Conservation (phyloP, 2,888 invertebrate genomes). For the Seira musarum region DNA sequence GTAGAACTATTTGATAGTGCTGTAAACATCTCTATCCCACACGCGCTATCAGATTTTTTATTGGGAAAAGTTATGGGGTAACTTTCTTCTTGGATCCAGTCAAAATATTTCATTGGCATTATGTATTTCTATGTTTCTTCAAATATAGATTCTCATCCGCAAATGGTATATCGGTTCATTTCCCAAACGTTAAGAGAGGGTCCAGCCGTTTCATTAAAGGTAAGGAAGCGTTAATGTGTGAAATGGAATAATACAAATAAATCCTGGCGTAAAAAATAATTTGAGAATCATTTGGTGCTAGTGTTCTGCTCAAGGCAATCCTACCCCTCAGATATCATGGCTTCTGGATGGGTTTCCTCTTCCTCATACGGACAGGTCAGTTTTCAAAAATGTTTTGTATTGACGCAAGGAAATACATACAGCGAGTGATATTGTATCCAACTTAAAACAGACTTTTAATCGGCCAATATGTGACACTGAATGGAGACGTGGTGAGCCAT, state of each 20-base stretch:
- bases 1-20: background rate
- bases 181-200: constrained; percentile 86
- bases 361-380: constrained; percentile 51
- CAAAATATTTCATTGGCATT: too few relatives aligned
- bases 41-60: too few relatives aligned
- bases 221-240: too few relatives aligned
- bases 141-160: constrained; percentile 81
- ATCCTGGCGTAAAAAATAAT: too few relatives aligned
- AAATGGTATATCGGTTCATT: constrained; percentile 82
- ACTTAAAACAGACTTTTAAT: constrained; percentile 69
- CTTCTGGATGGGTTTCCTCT: constrained; percentile 52
- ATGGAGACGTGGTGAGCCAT: constrained; percentile 67
- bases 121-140: background rate
- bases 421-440: too few relatives aligned
- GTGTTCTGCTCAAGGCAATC: too few relatives aligned
- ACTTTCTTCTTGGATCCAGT: too few relatives aligned
- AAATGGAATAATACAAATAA: too few relatives aligned
- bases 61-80: too few relatives aligned
- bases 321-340: constrained; percentile 79
- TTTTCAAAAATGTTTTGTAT: too few relatives aligned
- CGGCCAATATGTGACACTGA: constrained; percentile 67
- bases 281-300: too few relatives aligned
- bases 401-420: too few relatives aligned
- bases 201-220: constrained; percentile 85
- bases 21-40: background rate